Evolutionary conservation across 2,888 invertebrate genomes (phyloP), one percentile per base, ranked within the genome.

Genomic region (Caenorhabditis doughertyi): DNA sequence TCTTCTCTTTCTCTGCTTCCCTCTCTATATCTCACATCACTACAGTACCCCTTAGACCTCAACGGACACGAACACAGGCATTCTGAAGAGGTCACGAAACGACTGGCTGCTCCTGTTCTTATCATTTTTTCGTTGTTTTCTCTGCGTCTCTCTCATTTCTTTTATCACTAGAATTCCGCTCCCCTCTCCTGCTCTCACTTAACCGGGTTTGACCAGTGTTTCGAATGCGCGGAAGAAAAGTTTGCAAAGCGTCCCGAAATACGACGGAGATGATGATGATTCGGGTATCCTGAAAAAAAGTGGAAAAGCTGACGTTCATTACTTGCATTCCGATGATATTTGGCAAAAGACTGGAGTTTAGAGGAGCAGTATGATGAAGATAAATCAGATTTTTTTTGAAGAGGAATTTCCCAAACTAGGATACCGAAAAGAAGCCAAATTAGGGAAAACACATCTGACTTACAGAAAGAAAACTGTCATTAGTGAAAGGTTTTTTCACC

Each of bases 71-170:
- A 76, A 58, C n/a, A n/a, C 64, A 65, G 74, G 39, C 74, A 76
- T 68, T 67, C 76, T 76, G 76, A 76, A 76, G 76, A 76, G 76
- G 76, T 76, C 76, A 76, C 76, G 76, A 76, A 76, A n/a, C n/a
- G n/a, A n/a, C n/a, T n/a, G n/a, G n/a, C n/a, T 44, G 67, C 74
- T 74, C 65, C 67, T 74, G 72, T 62, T 47, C 68, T 76, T 76
- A 76, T 76, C 76, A 76, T 72, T 72, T 58, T 47, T 32, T 23
- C 62, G 27, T 55, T 49, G 27, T 32, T 60, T 35, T 60, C 51
- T 64, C 47, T 53, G 42, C 35, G 35, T 60, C 55, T 55, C 64
- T 21, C n/a, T 18, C 16, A 0, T 62, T 56, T 65, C 64, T 35
- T 27, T 32, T 39, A 60, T 65, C 35, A 47, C 62, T 64, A 18